phyloP scores from a whole-genome alignment of 2,888 invertebrate species.

The Hydrotaea cyrtoneurina region DNA sequence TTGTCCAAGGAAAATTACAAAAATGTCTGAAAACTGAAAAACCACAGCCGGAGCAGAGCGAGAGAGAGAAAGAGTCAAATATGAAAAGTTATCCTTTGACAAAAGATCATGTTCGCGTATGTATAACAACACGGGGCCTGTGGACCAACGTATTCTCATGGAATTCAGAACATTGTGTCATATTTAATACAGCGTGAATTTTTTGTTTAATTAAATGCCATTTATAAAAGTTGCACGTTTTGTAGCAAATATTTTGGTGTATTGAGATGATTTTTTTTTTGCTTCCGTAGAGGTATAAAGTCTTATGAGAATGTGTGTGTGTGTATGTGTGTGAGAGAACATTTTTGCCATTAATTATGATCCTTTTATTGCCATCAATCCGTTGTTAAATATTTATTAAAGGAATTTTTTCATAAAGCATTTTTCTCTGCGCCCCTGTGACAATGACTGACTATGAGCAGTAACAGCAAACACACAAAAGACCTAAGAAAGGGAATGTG shows the following conservation, averaged over 20 bases:
- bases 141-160: conserved; percentile 71
- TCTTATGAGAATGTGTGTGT: conserved; percentile 25
- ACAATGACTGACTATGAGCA: background rate
- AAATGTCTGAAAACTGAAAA: conserved; percentile 36
- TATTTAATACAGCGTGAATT: conserved; percentile 80
- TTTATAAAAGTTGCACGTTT: conserved; percentile 80
- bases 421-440: background rate
- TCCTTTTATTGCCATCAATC: conserved; percentile 68
- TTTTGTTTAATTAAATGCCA: conserved; percentile 80
- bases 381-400: conserved; percentile 65
- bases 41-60: no score
- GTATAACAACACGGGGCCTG: conserved; percentile 29
- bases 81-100: conserved; percentile 56
- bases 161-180: conserved; percentile 81
- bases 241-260: conserved; percentile 64
- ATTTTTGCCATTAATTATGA: conserved; percentile 62
- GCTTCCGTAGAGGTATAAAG: background rate
- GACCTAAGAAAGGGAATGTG: conserved; percentile 11
- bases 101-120: conserved; percentile 30
- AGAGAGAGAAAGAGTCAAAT: conserved; percentile 17
- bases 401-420: conserved; percentile 60
- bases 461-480: background rate
- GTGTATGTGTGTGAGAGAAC: conserved; percentile 13
- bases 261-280: conserved; percentile 55
- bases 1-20: conserved; percentile 53